Evolutionary conservation across 2,888 invertebrate species (phyloP).

Genomic region (Caenorhabditis sp.): DNA sequence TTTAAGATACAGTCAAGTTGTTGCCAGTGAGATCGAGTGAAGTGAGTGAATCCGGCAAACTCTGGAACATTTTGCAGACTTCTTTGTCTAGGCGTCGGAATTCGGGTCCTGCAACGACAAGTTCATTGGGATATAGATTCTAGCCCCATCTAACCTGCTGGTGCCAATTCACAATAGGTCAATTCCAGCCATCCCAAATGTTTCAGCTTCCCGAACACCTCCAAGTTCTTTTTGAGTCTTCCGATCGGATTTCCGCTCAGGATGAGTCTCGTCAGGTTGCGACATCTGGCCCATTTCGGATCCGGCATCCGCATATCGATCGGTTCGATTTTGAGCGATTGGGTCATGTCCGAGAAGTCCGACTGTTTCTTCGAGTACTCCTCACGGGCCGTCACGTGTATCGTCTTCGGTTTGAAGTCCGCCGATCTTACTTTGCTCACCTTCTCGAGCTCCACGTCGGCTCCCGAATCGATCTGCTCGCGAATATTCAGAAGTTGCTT

Average conservation of each 20-base stretch:
- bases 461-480: constrained; percentile 10
- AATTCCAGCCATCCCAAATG: constrained; percentile 6
- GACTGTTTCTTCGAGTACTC: constrained; percentile 5
- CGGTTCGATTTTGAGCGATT: constrained; percentile 9
- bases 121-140: no score
- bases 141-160: no score
- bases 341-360: neutral
- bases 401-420: constrained; percentile 36
- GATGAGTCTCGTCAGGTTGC: constrained; percentile 6
- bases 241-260: constrained; percentile 37
- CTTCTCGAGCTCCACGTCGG: constrained; percentile 12
- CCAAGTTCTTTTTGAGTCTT: neutral
- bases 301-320: constrained; percentile 27
- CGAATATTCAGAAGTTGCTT: no score
- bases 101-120: no score
- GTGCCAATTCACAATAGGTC: neutral
- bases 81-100: neutral
- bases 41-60: neutral
- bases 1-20: constrained; percentile 9
- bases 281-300: constrained; percentile 16
- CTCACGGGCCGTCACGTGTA: neutral
- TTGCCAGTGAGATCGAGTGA: constrained; percentile 22
- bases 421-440: constrained; percentile 19
- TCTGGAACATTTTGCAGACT: constrained; percentile 3
- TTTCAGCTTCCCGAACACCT: constrained; percentile 12